These are phyloP conservation scores for Thripadectes ignobilis DNA, from an alignment of 2,797 vertebrate species.

Conservation along the genomic window DNA sequence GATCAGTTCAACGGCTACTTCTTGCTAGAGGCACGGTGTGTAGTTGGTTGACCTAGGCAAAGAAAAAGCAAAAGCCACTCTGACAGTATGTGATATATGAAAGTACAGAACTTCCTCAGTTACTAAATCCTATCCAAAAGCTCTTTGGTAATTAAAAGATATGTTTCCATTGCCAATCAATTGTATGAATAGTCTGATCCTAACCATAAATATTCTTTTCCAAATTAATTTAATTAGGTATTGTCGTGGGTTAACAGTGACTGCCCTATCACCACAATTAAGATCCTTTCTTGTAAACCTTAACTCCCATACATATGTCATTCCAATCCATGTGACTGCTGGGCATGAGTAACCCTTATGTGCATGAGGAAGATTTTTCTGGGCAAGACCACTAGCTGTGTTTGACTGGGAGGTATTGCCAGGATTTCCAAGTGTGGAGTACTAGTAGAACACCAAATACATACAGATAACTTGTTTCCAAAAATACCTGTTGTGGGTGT, in stretches of 20 bases:
- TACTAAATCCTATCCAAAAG: slow-evolving; percentile 1
- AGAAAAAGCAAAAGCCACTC: not conserved
- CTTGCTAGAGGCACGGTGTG: not conserved
- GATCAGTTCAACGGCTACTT: slow-evolving; percentile 18
- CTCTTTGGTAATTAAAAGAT: not conserved
- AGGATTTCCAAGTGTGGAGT: not conserved
- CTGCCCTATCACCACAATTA: not conserved
- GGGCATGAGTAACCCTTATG: not conserved
- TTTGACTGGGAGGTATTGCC: slow-evolving; percentile 12
- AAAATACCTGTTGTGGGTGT: slow-evolving; percentile 41
- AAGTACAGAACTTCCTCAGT: not conserved
- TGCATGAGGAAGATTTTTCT: not conserved
- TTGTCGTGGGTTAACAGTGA: not conserved
- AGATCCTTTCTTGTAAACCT: not conserved
- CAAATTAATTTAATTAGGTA: slow-evolving; percentile 20
- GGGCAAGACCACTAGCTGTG: not conserved
- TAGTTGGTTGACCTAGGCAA: slow-evolving; percentile 4
- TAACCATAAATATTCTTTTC: slow-evolving; percentile 8
- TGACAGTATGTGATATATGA: not conserved
- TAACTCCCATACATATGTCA: not conserved
- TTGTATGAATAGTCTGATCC: not conserved
- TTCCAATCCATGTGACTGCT: not conserved
- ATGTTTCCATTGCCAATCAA: not conserved
- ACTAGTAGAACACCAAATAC: not conserved
- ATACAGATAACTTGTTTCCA: slow-evolving; percentile 33